phyloP scores from a whole-genome alignment of 2,888 invertebrate genomes.

The Pinctada fucata region DNA sequence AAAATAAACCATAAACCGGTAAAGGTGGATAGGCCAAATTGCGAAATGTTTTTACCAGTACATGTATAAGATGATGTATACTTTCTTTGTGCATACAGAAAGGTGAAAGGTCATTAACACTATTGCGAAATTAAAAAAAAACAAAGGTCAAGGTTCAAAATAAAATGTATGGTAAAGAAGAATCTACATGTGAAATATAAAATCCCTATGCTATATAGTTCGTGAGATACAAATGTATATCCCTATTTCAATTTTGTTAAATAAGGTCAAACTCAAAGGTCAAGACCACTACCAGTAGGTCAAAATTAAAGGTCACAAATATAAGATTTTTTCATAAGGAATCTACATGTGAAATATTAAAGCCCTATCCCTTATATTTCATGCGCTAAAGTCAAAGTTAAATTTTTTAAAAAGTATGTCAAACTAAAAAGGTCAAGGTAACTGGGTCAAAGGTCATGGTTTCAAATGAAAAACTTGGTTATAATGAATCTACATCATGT shows the following conservation, averaged over 20 bases:
- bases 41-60: too few relatives aligned
- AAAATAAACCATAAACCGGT: too few relatives aligned
- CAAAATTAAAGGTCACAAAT: not conserved
- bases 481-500: not conserved
- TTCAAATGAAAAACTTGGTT: not conserved
- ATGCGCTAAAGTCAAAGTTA: not conserved
- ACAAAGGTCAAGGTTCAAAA: not conserved
- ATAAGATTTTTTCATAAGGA: not conserved
- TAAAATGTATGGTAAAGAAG: not conserved
- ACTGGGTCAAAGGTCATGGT: not conserved
- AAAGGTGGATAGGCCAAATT: too few relatives aligned
- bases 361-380: not conserved
- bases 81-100: too few relatives aligned
- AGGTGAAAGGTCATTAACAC: too few relatives aligned
- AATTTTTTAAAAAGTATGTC: not conserved
- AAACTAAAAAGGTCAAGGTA: not conserved
- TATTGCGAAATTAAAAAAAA: not conserved
- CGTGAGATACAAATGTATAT: not conserved
- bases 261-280: too few relatives aligned
- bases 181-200: constrained; percentile 2
- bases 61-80: too few relatives aligned
- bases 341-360: constrained; percentile 3
- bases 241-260: too few relatives aligned
- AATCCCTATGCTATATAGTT: not conserved
- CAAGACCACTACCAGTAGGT: too few relatives aligned